Evolutionary conservation across 2,888 invertebrate species (phyloP).

Genomic region (Heliconius erato): DNA sequence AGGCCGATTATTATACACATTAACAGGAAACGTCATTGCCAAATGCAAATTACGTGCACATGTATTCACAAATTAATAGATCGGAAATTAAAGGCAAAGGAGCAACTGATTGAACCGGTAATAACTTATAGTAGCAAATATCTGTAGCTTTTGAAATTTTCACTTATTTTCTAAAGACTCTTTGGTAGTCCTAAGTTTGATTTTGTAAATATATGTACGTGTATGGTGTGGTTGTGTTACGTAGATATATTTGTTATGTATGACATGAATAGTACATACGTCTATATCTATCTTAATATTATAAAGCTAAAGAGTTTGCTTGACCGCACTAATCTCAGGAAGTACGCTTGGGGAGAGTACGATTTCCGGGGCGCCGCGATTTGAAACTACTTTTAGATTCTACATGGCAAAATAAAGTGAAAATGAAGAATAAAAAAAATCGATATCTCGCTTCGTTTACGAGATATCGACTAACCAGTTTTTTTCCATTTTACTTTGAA

Average conservation of each 20-base stretch:
- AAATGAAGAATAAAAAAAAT: too few relatives aligned
- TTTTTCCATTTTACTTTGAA: neutral
- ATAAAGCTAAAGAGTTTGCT: neutral
- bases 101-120: constrained; percentile 32
- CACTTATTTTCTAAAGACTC: neutral
- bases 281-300: too few relatives aligned
- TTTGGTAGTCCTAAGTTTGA: neutral
- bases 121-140: neutral
- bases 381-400: too few relatives aligned
- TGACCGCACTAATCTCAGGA: neutral
- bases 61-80: constrained; percentile 37
- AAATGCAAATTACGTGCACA: constrained; percentile 38
- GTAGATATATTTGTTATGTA: too few relatives aligned
- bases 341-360: too few relatives aligned
- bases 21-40: constrained; percentile 29
- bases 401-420: too few relatives aligned
- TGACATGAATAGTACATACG: too few relatives aligned
- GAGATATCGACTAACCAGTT: too few relatives aligned
- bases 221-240: too few relatives aligned
- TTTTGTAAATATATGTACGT: neutral
- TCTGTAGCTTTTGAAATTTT: neutral
- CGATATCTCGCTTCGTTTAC: too few relatives aligned
- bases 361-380: too few relatives aligned
- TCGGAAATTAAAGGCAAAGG: constrained; percentile 35
- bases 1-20: constrained; percentile 20